Conservation (phyloP, 2,888 invertebrate genomes). For the Prosopocoilus inquinatus region DNA sequence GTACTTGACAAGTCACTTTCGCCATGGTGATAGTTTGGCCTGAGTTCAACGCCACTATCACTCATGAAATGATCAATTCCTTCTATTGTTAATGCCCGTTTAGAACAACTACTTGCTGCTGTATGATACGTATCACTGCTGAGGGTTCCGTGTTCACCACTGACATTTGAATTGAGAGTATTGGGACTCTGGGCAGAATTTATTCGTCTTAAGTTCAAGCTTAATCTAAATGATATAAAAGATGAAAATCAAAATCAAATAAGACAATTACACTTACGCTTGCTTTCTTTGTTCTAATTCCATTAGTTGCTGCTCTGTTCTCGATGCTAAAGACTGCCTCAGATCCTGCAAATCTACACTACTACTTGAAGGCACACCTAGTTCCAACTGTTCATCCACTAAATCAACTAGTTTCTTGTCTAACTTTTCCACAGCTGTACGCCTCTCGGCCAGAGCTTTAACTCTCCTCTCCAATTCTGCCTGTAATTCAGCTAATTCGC, state of each 20-base stretch:
- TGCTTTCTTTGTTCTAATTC: conserved; percentile 56
- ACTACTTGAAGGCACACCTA: conserved; percentile 47
- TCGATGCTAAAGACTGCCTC: conserved; percentile 49
- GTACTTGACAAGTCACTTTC: conserved; percentile 63
- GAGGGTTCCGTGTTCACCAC: conserved; percentile 37
- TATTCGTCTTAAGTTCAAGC: conserved; percentile 63
- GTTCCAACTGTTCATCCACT: conserved; percentile 61
- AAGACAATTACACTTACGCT: conserved; percentile 41
- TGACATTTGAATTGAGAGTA: conserved; percentile 42
- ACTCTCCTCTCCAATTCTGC: conserved; percentile 65
- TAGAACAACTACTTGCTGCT: conserved; percentile 55
- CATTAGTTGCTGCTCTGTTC: conserved; percentile 54
- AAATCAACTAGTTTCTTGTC: conserved; percentile 68
- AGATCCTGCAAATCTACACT: conserved; percentile 39
- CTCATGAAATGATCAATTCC: conserved; percentile 49
- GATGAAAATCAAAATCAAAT: neutral
- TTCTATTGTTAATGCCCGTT: conserved; percentile 26
- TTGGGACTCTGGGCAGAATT: conserved; percentile 43
- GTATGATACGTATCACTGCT: conserved; percentile 75
- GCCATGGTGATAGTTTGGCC: conserved; percentile 40
- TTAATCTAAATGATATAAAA: conserved; percentile 55
- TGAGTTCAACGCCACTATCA: conserved; percentile 55
- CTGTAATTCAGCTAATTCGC: conserved; percentile 69
- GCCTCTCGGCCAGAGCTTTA: conserved; percentile 61
- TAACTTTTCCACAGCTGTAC: conserved; percentile 66